A percentile compares a stretch with the other conserved stretches of the same genome.
These are phyloP conservation scores for Bathynomus jamesi DNA, from an alignment of 1,140 invertebrate genomes.

Conservation along the genomic window DNA sequence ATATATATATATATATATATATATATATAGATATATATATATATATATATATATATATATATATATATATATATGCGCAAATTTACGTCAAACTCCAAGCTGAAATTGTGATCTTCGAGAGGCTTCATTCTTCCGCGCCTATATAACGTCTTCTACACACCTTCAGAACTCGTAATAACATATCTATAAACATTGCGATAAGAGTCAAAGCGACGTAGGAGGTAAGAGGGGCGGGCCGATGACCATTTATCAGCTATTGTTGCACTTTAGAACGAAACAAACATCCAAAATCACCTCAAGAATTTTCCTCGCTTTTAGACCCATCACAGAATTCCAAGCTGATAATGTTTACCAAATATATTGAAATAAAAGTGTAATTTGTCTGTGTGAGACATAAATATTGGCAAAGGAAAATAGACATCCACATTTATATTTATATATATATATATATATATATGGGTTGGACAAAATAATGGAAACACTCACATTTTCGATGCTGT, in stretches of 20 bases:
- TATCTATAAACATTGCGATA: background rate
- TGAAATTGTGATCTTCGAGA: no score
- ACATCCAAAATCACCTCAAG: background rate
- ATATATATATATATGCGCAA: background rate
- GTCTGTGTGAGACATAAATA: background rate
- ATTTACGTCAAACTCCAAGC: no score
- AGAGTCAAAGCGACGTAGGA: background rate
- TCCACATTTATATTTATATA: background rate
- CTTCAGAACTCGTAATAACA: background rate
- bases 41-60: background rate
- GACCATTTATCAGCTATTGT: background rate
- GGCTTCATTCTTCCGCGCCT: no score
- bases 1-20: background rate
- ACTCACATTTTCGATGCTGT: no score
- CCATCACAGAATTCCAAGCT: background rate
- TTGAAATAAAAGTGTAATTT: background rate
- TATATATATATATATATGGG: constrained; percentile 3
- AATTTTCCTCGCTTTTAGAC: background rate
- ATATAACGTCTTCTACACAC: background rate
- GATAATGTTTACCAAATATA: background rate
- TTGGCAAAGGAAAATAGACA: background rate
- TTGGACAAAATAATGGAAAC: no score
- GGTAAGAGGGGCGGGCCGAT: background rate
- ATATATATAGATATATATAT: background rate
- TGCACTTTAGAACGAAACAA: background rate